Percentiles rank a stretch among this genome's conserved stretches.
These are phyloP conservation scores for Sturnus vulgaris DNA, from an alignment of 2,113 vertebrate genomes.

Conservation along the genomic window DNA sequence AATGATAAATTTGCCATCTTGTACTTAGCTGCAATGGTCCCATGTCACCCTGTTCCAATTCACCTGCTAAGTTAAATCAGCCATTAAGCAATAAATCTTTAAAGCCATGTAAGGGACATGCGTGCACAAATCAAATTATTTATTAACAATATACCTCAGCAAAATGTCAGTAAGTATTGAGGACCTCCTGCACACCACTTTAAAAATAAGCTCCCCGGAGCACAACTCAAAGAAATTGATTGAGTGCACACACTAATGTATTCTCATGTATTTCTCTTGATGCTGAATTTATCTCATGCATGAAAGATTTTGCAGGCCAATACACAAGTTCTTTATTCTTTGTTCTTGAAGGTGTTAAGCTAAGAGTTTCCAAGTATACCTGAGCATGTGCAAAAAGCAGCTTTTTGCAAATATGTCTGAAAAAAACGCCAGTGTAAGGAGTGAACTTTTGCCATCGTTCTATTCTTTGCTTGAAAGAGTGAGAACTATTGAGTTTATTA, in stretches of 20 bases:
- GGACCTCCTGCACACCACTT: conserved; percentile 5
- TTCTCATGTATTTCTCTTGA: conserved; percentile 21
- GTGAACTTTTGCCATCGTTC: not conserved
- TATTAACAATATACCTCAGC: conserved; percentile 48
- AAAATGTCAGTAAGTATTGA: not conserved
- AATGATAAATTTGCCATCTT: not conserved
- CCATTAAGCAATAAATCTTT: conserved; percentile 53
- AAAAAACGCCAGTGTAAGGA: not conserved
- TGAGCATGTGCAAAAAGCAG: not conserved
- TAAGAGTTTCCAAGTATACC: not conserved
- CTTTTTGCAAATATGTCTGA: not conserved
- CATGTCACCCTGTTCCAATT: not conserved
- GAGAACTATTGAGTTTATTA: not conserved
- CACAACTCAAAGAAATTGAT: conserved; percentile 8
- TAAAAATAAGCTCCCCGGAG: conserved; percentile 17
- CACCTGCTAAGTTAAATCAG: conserved; percentile 42
- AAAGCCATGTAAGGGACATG: conserved; percentile 26
- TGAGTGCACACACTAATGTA: not conserved
- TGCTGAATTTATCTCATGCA: conserved; percentile 3
- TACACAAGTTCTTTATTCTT: not conserved
- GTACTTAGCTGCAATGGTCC: not conserved
- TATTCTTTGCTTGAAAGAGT: not conserved
- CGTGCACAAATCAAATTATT: conserved; percentile 56
- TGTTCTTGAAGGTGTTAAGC: not conserved
- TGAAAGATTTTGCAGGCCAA: not conserved